These are phyloP conservation scores for human DNA, from an alignment of 2,113 vertebrate species.

Conservation along the genomic window DNA sequence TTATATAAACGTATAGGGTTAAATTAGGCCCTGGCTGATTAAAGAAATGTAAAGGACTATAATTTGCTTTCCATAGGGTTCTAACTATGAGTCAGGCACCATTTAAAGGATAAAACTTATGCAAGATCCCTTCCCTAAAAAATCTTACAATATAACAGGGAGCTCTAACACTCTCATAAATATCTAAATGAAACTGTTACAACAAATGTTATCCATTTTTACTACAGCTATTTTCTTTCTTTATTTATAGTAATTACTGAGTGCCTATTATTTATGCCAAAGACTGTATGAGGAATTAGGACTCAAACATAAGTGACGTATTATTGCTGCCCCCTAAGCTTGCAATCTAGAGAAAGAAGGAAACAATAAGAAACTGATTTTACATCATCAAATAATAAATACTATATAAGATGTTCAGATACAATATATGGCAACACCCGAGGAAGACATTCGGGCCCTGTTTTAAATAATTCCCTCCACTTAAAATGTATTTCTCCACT, in stretches of 20 bases:
- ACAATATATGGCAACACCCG: background rate
- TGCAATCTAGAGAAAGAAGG: background rate
- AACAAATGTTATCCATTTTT: background rate
- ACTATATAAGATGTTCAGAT: background rate
- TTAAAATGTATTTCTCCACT: background rate
- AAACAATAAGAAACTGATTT: background rate
- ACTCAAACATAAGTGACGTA: background rate
- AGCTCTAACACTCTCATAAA: background rate
- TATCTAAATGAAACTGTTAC: background rate
- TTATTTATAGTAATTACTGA: background rate
- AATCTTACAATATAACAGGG: background rate
- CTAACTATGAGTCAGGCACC: background rate
- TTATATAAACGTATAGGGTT: background rate
- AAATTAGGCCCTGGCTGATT: conserved; percentile 20
- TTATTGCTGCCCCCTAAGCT: background rate
- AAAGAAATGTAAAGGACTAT: background rate
- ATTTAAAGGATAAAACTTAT: conserved; percentile 12
- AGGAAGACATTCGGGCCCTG: background rate
- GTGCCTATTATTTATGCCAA: background rate
- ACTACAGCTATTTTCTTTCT: background rate
- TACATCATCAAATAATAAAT: background rate
- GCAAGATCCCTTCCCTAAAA: background rate
- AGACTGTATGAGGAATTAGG: background rate
- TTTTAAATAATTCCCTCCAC: background rate
- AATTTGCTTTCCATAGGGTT: background rate